These are phyloP conservation scores for Calameuta filiformis DNA, from an alignment of 2,888 invertebrate species.

Conservation along the genomic window DNA sequence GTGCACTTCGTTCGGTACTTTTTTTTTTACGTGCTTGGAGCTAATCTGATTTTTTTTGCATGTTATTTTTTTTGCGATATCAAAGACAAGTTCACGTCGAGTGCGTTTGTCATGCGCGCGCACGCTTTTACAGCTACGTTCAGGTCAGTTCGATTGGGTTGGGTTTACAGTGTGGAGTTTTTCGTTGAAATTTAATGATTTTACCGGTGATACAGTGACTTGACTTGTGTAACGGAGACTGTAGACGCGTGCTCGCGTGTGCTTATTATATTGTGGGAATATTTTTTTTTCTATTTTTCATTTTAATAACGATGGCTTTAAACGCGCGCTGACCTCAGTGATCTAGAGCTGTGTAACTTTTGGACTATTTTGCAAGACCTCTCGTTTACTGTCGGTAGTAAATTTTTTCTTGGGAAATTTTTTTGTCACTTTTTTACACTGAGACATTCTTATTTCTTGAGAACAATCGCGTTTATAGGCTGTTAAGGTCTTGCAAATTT, in stretches of 20 bases:
- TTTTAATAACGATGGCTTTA: background rate
- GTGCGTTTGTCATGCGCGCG: background rate
- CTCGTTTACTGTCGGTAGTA: background rate
- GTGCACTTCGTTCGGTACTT: background rate
- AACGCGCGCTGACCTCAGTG: background rate
- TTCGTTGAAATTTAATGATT: too few relatives aligned
- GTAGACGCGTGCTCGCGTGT: background rate
- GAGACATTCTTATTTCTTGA: background rate
- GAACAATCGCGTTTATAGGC: background rate
- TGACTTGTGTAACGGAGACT: background rate
- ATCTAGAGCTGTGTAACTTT: background rate
- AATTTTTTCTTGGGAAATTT: background rate
- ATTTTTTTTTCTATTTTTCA: background rate
- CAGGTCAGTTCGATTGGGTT: background rate
- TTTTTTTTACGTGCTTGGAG: background rate
- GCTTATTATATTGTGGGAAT: background rate
- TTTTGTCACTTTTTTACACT: too few relatives aligned
- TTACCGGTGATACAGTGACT: background rate
- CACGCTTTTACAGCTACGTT: background rate
- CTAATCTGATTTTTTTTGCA: background rate
- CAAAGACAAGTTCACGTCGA: background rate
- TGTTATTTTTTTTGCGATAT: background rate
- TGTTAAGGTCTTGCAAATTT: background rate
- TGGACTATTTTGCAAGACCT: background rate
- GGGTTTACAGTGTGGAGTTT: background rate